A percentile compares a stretch with the other conserved stretches of the same genome.
Evolutionary conservation across 2,113 vertebrate genomes (phyloP).

Genomic region (Egretta garzetta): DNA sequence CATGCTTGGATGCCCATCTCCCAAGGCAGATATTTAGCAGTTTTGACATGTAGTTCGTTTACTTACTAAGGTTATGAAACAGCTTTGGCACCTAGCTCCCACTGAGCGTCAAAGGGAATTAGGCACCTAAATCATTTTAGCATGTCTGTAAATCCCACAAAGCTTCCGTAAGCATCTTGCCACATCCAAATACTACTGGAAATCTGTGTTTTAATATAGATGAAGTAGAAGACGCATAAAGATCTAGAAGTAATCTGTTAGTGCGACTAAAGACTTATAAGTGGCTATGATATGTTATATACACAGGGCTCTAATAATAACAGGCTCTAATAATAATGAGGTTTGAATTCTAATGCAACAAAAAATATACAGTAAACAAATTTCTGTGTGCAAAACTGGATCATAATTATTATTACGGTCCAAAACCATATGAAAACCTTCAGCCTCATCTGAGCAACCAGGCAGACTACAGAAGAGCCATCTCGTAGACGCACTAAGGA

Average conservation of each 20-base stretch:
- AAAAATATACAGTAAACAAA: background rate
- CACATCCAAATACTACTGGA: background rate
- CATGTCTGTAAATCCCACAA: constrained; percentile 1
- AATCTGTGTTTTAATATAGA: background rate
- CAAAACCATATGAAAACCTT: background rate
- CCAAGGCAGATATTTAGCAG: background rate
- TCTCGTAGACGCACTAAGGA: background rate
- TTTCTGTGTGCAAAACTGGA: background rate
- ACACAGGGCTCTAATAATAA: background rate
- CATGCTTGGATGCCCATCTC: background rate
- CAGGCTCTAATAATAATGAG: background rate
- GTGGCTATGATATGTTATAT: background rate
- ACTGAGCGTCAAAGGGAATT: background rate
- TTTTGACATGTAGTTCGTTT: background rate
- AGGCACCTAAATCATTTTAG: constrained; percentile 36
- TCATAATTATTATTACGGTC: background rate
- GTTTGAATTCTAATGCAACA: background rate
- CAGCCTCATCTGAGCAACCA: background rate
- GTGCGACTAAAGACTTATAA: background rate
- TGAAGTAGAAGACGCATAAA: background rate
- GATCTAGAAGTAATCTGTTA: background rate
- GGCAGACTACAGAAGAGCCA: background rate
- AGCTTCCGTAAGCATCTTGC: constrained; percentile 24
- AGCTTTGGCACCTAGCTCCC: background rate
- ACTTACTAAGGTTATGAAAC: background rate